Evolutionary conservation across 2,888 invertebrate species (phyloP), one percentile per base, ranked within the genome.

Genomic region (Tolmerus cingulatus): DNA sequence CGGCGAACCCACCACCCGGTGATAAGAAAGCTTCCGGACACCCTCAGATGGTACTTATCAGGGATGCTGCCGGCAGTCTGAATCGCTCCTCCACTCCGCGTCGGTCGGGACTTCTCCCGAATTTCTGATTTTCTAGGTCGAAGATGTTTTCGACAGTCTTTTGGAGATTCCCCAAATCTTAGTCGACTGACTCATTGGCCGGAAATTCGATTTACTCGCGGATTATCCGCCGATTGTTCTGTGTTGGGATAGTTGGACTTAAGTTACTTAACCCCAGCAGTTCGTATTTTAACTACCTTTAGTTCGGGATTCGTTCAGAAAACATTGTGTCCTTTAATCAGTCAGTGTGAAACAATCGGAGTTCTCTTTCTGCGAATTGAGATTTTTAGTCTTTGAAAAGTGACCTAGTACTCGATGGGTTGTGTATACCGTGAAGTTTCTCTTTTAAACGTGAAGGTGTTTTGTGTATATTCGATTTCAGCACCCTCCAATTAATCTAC

Each of bases 11-110:
- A 51, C 79, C 51, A 76, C 37, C 5, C n/a, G 12, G 16, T 79
- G 79, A 79, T 79, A 79, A 79, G 79, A 79, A 79, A 79, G 79
- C 79, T 79, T n/a, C 16, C 79, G 16, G 8, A 16, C 34, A 5
- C 51, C 46, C n/a, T 79, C 46, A n/a, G 79, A 51, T 79, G 79
- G 30, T 79, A 78, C 51, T 79, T 51, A 43, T 23, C 78, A 78
- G 37, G 16, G 76, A 76, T 76, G 37, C 76, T 76, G 37, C 37
- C 34, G 76, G 76, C n/a, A 76, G 76, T 76, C 37, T 37, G 76
- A n/a, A 9, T 30, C 19, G 66, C 19, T 27, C 66, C 9, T 23
- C 66, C 8, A 9, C 9, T 66, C 66, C 4, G 66, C 12, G 12
- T 8, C 9, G 66, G 12, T 8, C 23, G 66, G 3, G 66, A 66